Percentiles rank a stretch among this genome's conserved stretches.
Evolutionary conservation across 2,797 vertebrate genomes (phyloP).

Genomic region (Periparus ater): DNA sequence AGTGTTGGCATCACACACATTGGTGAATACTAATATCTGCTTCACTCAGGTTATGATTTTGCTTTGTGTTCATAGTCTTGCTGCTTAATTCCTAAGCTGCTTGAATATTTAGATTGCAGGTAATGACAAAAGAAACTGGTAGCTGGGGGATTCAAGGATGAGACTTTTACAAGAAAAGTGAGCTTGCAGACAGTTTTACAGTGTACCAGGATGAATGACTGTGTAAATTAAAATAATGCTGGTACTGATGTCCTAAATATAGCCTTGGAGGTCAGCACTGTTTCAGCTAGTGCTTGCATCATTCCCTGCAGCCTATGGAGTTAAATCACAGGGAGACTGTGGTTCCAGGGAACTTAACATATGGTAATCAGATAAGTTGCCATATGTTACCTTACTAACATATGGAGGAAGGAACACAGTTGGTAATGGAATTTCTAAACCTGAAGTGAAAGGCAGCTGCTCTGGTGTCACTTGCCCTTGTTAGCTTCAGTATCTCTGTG

Average conservation of each 20-base stretch:
- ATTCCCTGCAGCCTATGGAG: neutral
- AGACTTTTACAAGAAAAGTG: neutral
- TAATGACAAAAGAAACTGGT: neutral
- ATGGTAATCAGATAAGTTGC: conserved; percentile 11
- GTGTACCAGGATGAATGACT: neutral
- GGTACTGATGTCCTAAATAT: neutral
- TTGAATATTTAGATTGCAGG: neutral
- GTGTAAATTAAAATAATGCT: neutral
- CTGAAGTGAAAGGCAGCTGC: conserved; percentile 44
- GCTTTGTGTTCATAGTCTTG: neutral
- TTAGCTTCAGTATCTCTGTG: neutral
- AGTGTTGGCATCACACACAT: neutral
- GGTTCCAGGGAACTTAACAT: conserved; percentile 25
- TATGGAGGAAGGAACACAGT: conserved; percentile 32
- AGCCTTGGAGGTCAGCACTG: neutral
- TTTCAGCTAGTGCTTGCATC: conserved; percentile 9
- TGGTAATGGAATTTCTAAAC: conserved; percentile 20
- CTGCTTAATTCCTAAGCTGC: neutral
- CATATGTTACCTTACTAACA: conserved; percentile 44
- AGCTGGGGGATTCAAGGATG: neutral
- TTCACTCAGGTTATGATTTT: neutral
- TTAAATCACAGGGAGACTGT: neutral
- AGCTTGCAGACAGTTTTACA: neutral
- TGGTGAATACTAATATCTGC: neutral
- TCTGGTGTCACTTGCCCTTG: conserved; percentile 4